Evolutionary conservation across 1,140 invertebrate genomes (phyloP), one percentile per base, ranked within the genome.

Genomic region (Heliothis subflexa): DNA sequence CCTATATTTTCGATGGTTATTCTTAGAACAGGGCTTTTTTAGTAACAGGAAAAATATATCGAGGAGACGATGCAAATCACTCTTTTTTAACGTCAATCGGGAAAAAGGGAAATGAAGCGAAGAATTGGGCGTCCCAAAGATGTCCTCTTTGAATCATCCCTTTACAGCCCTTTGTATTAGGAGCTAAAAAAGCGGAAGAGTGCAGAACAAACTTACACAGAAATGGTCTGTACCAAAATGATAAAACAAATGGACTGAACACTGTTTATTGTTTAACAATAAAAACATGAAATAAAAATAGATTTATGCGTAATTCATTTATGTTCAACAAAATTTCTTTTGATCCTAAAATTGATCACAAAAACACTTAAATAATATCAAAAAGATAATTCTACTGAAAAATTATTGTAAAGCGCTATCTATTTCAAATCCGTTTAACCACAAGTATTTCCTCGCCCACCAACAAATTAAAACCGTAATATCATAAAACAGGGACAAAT

Each of bases 31-130:
- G 50, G 11, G 33, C 25, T 55, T 77, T 40, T 47, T 70, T 59
- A 50, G 52, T 12, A 70, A 50, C 59, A 66, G 66, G 54, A 78
- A 71, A 52, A 78, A 71, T 33, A 33, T 33, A 70, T 78, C 61
- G 76, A 70, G 25, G 70, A 57, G 64, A 59, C 64, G 64, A 70
- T 50, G 62, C 75, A 70, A 78, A 78, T 78, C 62, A 78, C 75
- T 78, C 64, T 70, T 78, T 55, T 33, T 78, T 78, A 78, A 70
- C 25, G 50, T 70, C n/a, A 52, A 68, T 74, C 54, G 57, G 57
- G 57, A 9, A 61, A 11, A 40, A 10, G 75, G 14, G 75, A 78
- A 78, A 78, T 78, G 75, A 70, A 78, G 64, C 75, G 75, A 49
- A 50, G 64, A 78, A 78, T 78, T 78, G 64, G 52, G 40, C 75